Evolutionary conservation across 2,888 invertebrate genomes (phyloP), one percentile per base, ranked within the genome.

Genomic region (Hartigia nigra): DNA sequence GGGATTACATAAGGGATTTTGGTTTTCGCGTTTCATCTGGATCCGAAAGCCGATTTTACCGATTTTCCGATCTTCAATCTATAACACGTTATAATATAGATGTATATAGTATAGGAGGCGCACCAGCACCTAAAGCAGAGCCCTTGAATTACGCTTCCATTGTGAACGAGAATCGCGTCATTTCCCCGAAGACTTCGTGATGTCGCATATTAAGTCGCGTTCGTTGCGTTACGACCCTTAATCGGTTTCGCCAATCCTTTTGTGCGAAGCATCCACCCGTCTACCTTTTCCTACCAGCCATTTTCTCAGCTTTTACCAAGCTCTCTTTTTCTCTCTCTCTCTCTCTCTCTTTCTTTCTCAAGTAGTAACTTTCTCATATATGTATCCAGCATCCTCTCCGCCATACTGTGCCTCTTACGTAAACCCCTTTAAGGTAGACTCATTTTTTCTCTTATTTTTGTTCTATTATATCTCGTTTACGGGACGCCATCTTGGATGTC

Each of bases 1-100:
- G 85, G 90, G 91, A 91, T 91, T 91, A 91, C 91, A 91, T 85
- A 82, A 85, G 88, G 91, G 91, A 91, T 91, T 91, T 91, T 90
- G 91, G 91, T 91, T 91, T 90, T 89, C 87, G 86, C 88, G 88
- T 89, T 89, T 89, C 89, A 88, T 87, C 84, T 85, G 87, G 87
- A 85, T 9, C 23, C 88, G 83, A 91, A 91, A 91, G 90, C 91
- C 90, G 91, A 91, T 91, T 91, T 91, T 88, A 89, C 35, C 88
- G 91, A 91, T 91, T 91, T 90, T 85, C 84, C 86, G 86, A 87
- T 87, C 86, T 88, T 84, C 79, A 77, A 32, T 31, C 69, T 31
- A 9, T 32, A 23, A 55, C 55, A 9, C 55, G 55, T 23, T 55
- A 23, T 23, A 55, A 55, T 55, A 55, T 55, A 55, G 55, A 55